A percentile compares a stretch with the other conserved stretches of the same genome.
Evolutionary conservation across 2,888 invertebrate genomes (phyloP).

Genomic region (Euspilapteryx auroguttella): DNA sequence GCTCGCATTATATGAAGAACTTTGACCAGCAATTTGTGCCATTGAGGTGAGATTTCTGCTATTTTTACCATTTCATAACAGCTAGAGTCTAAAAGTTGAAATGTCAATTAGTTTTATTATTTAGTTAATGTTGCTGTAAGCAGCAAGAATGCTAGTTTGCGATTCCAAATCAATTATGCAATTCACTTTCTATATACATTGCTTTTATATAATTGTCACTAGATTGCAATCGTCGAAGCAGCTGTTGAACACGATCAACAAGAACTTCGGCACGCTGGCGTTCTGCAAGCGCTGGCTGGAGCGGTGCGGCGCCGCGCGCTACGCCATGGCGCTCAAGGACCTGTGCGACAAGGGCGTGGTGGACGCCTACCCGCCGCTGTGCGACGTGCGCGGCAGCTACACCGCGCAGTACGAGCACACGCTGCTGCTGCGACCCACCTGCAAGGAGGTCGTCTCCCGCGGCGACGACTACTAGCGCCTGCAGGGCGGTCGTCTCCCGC

Average conservation of each 20-base stretch:
- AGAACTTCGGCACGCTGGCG: conserved; percentile 95
- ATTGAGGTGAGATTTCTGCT: conserved; percentile 67
- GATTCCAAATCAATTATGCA: too few species aligned
- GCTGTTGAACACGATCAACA: conserved; percentile 89
- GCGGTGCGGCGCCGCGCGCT: conserved; percentile 93
- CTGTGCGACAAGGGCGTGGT: conserved; percentile 96
- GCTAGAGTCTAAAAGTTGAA: too few species aligned
- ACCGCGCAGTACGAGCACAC: conserved; percentile 99
- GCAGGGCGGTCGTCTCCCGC: too few species aligned
- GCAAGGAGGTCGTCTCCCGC: conserved; percentile 96
- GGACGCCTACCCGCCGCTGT: conserved; percentile 97
- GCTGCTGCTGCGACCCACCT: conserved; percentile 93
- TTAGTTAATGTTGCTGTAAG: too few species aligned
- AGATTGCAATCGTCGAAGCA: conserved; percentile 92
- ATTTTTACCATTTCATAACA: too few species aligned
- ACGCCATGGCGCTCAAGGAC: conserved; percentile 98
- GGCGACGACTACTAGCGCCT: conserved; percentile 87
- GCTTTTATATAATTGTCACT: too few species aligned
- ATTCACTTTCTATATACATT: too few species aligned
- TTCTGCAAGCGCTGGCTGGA: conserved; percentile 99
- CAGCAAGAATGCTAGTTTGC: too few species aligned
- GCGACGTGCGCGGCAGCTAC: conserved; percentile 96
- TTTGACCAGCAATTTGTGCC: conserved; percentile 93
- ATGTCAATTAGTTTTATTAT: too few species aligned
- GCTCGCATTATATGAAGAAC: conserved; percentile 99